These are phyloP conservation scores for Mastigias papua DNA, from an alignment of 30 jellyfish, hydroid and myxozoan genomes.

Conservation along the genomic window DNA sequence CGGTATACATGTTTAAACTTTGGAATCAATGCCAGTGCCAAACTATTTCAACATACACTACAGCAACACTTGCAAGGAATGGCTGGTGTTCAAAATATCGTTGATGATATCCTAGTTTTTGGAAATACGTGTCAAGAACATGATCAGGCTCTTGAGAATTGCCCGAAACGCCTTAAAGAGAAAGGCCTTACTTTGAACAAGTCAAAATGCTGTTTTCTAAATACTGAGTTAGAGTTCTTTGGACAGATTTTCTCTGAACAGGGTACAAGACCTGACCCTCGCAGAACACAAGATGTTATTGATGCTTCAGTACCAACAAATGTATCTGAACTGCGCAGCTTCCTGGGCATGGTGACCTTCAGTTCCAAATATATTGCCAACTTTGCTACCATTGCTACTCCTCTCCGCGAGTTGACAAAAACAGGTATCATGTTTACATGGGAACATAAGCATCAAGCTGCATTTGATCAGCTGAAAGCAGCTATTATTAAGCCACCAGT, in stretches of 20 bases:
- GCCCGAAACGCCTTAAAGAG: constrained; percentile 29
- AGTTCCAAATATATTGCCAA: constrained; percentile 28
- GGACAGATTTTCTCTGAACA: constrained; percentile 46
- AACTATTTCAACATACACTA: constrained; percentile 38
- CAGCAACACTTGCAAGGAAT: constrained; percentile 38
- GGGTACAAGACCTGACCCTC: constrained; percentile 51
- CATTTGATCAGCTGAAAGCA: constrained; percentile 1
- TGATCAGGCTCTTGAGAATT: constrained; percentile 29
- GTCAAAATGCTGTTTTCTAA: constrained; percentile 35
- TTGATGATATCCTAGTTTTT: constrained; percentile 56
- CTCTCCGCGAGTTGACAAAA: constrained; percentile 41
- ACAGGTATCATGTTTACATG: constrained; percentile 10
- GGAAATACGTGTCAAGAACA: constrained; percentile 68
- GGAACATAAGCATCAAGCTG: constrained; percentile 28
- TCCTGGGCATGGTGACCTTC: constrained; percentile 48
- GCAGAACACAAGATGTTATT: not conserved
- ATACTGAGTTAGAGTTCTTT: constrained; percentile 38
- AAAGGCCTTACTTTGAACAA: constrained; percentile 36
- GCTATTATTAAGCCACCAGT: constrained; percentile 27
- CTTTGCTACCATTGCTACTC: constrained; percentile 41
- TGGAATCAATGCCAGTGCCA: constrained; percentile 11
- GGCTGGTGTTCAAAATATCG: constrained; percentile 25
- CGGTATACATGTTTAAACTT: not conserved
- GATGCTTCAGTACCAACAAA: constrained; percentile 35
- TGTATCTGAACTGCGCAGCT: constrained; percentile 40